These are phyloP conservation scores for Drosophila maculinotata DNA, from an alignment of 2,888 invertebrate genomes.

Conservation along the genomic window DNA sequence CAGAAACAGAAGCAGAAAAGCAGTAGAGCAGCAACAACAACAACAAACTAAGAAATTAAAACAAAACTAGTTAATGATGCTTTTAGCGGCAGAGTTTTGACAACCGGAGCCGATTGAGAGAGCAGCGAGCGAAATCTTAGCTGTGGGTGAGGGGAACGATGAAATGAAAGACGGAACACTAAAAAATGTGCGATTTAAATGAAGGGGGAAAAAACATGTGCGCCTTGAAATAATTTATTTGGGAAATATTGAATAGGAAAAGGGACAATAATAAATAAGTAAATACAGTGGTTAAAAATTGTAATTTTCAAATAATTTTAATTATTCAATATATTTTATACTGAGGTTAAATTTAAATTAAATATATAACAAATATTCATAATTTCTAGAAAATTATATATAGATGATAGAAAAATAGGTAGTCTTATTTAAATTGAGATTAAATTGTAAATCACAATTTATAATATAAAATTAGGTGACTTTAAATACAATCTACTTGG, in stretches of 20 bases:
- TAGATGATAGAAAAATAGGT: no score
- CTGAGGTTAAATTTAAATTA: not conserved
- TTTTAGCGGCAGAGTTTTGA: slow-evolving; percentile 35
- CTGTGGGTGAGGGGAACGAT: slow-evolving; percentile 5
- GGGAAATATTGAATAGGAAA: not conserved
- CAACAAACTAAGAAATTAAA: slow-evolving; percentile 48
- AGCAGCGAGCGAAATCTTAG: slow-evolving; percentile 5
- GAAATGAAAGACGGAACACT: slow-evolving; percentile 6
- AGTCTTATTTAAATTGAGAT: not conserved
- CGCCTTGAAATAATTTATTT: not conserved
- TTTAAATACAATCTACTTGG: no score
- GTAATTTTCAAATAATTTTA: not conserved
- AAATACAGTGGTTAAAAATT: not conserved
- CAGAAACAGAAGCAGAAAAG: slow-evolving; percentile 28
- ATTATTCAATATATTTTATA: not conserved
- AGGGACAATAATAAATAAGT: not conserved
- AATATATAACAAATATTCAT: no score
- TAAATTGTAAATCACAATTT: not conserved
- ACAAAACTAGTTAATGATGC: slow-evolving; percentile 57
- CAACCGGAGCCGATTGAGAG: slow-evolving; percentile 10
- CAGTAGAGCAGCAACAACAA: slow-evolving; percentile 31
- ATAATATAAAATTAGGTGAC: no score
- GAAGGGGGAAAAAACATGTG: slow-evolving; percentile 35
- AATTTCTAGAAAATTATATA: no score
- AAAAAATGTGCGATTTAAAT: slow-evolving; percentile 13